Percentiles rank a stretch among this genome's conserved stretches.
Conservation (phyloP, 2,113 vertebrate species). For the Callospermophilus lateralis region DNA sequence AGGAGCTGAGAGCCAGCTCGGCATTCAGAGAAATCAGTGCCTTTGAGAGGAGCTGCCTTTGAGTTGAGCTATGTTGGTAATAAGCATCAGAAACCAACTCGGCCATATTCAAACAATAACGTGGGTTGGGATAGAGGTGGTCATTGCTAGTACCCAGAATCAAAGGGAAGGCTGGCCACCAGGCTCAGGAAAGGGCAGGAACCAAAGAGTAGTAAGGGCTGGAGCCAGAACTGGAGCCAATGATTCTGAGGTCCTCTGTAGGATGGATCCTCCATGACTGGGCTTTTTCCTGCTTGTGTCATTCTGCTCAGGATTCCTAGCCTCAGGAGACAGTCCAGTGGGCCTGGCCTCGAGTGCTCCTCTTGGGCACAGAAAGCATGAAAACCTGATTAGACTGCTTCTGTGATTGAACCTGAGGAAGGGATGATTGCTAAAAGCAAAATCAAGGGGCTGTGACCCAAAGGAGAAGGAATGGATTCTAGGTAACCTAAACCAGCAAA, state of each 20-base stretch:
- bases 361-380: neutral
- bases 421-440: neutral
- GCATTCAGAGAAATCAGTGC: neutral
- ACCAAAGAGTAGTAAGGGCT: no score
- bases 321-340: neutral
- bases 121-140: neutral
- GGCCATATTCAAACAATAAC: neutral
- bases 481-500: neutral
- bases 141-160: neutral
- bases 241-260: no score
- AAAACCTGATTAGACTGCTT: neutral
- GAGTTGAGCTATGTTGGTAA: neutral
- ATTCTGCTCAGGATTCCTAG: no score
- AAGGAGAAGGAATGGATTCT: neutral
- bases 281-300: no score
- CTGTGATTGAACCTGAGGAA: neutral
- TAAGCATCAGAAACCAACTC: neutral
- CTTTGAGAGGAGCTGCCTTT: neutral
- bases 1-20: neutral
- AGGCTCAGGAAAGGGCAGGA: no score
- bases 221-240: no score
- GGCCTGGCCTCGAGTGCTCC: neutral
- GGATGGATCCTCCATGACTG: no score
- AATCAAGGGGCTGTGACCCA: neutral
- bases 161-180: neutral